Base-by-base conservation (phyloP, 2,797 vertebrate genomes). In the Philypnodon macrostomus region DNA sequence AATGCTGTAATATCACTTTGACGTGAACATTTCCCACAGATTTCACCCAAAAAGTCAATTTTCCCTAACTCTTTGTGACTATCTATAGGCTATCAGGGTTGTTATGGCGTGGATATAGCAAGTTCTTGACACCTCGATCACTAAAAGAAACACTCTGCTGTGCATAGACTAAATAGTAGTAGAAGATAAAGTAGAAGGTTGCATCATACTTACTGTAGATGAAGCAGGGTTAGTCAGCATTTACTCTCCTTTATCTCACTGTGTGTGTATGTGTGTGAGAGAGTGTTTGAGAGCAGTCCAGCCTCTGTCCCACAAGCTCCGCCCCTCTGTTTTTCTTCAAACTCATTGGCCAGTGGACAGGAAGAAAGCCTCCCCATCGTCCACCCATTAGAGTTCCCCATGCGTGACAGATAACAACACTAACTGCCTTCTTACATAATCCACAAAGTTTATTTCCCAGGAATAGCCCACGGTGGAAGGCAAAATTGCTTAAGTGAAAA, bases 291-390 rank as follows among this genome's bases (percentile, higher is more conserved):
- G 50, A 30, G 58, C 5, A 13, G 3, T 48, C 12, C 24, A 18
- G 30, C 9, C 38, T 9, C 13, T 18, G 53, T 7, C 19, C 49
- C 16, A 47, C 31, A 39, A 52, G 64, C 55, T 5, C 61, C 73
- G 53, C 60, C 73, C 71, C 46, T 47, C 46, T 90, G 83, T 90
- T 89, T 88, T 80, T 38, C 40, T 91, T 89, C 71, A 47, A 91
- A 89, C 36, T 75, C 79, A 91, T 90, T 91, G 87, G 87, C 71
- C 75, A 19, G 36, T 11, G 9, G 15, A 32, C 38, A 54, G 67
- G 63, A 70, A 66, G n/a, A n/a, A 9, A 7, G 58, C 35, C 23
- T 4, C 23, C 1, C 5, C 23, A 10, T 10, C 13, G 39, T 46
- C 31, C 47, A n/a, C 56, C 23, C 38, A 21, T n/a, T 23, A 3